Percentiles rank a stretch among this genome's conserved stretches.
phyloP scores from a whole-genome alignment of 2,113 vertebrate species.

The Probosciger aterrimus region DNA sequence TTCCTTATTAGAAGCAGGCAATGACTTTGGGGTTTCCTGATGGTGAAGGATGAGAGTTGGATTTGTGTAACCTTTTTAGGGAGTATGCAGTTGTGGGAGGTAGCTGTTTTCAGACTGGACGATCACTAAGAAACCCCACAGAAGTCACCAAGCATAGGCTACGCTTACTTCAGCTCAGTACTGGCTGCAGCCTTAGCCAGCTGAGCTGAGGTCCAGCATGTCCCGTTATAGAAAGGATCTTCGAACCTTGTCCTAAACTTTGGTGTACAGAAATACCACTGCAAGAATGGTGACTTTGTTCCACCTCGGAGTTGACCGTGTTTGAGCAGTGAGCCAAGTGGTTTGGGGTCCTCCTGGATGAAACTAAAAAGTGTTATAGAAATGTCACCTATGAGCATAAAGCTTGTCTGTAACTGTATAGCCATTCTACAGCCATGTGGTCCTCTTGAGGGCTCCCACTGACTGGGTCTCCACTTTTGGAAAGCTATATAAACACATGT shows the following conservation, averaged over 20 bases:
- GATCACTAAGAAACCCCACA: not conserved
- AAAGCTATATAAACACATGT: conserved; percentile 6
- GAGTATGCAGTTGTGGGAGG: not conserved
- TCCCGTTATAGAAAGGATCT: not conserved
- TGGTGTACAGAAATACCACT: not conserved
- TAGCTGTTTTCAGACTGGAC: not conserved
- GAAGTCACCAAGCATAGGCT: not conserved
- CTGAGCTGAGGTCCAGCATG: not conserved
- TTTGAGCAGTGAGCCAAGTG: conserved; percentile 45
- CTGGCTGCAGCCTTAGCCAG: not conserved
- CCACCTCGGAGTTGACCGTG: not conserved
- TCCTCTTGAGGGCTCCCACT: not conserved
- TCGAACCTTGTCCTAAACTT: not conserved
- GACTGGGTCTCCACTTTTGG: not conserved
- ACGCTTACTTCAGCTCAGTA: rapidly evolving
- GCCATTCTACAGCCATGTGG: conserved; percentile 15
- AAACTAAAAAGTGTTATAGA: not conserved
- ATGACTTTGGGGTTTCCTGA: not conserved
- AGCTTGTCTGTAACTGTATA: not conserved
- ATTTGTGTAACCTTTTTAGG: not conserved
- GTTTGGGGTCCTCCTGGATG: conserved; percentile 42
- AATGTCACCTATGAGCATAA: conserved; percentile 43
- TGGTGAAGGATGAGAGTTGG: not conserved
- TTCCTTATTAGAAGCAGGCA: not conserved
- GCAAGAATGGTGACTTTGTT: conserved; percentile 23